These are phyloP conservation scores for Acrossocheilus fasciatus DNA, from an alignment of 2,797 vertebrate species.

Conservation along the genomic window DNA sequence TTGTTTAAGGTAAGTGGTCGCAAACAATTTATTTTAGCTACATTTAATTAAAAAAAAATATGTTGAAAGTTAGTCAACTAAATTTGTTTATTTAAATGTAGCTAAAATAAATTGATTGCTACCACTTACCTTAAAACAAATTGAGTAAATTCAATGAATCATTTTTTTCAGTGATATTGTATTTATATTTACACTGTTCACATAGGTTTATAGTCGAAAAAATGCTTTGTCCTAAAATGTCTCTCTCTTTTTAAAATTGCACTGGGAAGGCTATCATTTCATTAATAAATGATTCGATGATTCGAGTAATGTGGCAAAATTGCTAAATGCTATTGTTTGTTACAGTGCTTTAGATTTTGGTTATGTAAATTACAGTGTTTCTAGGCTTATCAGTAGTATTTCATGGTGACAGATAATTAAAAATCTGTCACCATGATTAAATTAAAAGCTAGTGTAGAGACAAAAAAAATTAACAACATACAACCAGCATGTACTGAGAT, in stretches of 20 bases:
- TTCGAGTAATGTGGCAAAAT: neutral
- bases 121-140: too few species aligned
- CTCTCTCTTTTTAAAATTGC: neutral
- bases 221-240: neutral
- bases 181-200: neutral
- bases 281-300: neutral
- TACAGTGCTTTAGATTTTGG: neutral
- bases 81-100: too few species aligned
- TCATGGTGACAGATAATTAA: neutral
- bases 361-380: neutral
- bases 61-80: too few species aligned
- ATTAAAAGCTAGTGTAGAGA: neutral
- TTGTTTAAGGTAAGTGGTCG: too few species aligned
- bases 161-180: neutral
- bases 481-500: neutral
- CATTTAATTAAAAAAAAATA: too few species aligned
- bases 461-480: neutral
- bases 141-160: too few species aligned
- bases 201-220: too few species aligned
- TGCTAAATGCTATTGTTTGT: neutral
- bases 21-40: too few species aligned
- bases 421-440: slow-evolving; percentile 11
- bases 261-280: neutral
- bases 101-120: too few species aligned
- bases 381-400: neutral